These are phyloP conservation scores for Macrosiphum euphorbiae DNA, from an alignment of 2,888 invertebrate genomes.

Conservation along the genomic window DNA sequence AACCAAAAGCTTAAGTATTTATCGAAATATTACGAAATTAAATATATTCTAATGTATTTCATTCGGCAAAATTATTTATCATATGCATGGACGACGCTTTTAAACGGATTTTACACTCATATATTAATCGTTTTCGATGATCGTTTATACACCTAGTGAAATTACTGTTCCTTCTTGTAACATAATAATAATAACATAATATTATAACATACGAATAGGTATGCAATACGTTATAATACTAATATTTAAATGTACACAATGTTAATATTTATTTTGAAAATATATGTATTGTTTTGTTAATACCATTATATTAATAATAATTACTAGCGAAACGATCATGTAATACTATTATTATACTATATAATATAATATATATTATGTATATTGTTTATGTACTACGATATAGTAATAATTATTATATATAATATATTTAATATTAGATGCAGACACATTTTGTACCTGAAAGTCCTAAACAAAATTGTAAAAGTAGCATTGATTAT, in stretches of 20 bases:
- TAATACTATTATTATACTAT: constrained; percentile 21
- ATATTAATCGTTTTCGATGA: not conserved
- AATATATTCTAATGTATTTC: not conserved
- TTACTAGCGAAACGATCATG: not conserved
- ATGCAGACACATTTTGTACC: constrained; percentile 59
- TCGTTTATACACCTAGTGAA: constrained; percentile 20
- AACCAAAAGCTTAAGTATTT: not conserved
- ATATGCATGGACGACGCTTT: constrained; percentile 2
- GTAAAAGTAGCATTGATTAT: constrained; percentile 41
- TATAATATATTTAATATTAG: constrained; percentile 24
- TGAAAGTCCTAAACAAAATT: constrained; percentile 49
- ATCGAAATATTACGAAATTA: not conserved
- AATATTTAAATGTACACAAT: constrained; percentile 7
- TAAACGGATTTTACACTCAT: constrained; percentile 31
- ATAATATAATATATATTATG: not conserved
- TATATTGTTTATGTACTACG: not conserved
- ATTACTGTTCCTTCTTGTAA: constrained; percentile 35
- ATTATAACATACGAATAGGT: constrained; percentile 6
- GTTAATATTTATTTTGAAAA: constrained; percentile 8
- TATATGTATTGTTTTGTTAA: not conserved
- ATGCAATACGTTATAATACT: constrained; percentile 21
- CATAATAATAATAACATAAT: not conserved
- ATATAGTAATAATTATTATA: constrained; percentile 37
- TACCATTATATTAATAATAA: not conserved
- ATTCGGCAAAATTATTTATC: not conserved